Percentiles rank a stretch among this genome's conserved stretches.
These are phyloP conservation scores for Psittacara wagleri DNA, from an alignment of 2,113 vertebrate species.

Conservation along the genomic window DNA sequence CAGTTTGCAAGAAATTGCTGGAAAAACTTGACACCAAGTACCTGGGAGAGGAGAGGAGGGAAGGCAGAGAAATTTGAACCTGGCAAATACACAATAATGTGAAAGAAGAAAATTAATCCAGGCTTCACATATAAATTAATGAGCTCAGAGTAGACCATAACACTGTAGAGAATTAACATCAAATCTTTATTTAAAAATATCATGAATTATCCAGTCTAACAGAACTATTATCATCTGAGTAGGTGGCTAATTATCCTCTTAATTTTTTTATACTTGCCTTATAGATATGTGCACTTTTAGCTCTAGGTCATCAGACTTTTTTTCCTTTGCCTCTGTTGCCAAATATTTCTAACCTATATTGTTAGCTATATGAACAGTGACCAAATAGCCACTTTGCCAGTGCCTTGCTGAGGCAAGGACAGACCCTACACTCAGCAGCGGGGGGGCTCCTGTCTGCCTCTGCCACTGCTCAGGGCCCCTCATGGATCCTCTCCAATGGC, in stretches of 20 bases:
- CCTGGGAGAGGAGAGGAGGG: fast-evolving
- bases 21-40: neutral
- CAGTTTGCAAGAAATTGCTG: neutral
- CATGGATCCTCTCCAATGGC: fast-evolving
- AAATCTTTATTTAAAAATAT: neutral
- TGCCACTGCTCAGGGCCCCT: neutral
- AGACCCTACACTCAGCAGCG: fast-evolving
- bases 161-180: neutral
- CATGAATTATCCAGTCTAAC: neutral
- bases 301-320: neutral
- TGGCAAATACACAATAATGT: neutral
- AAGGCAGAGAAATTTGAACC: neutral
- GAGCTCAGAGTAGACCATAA: neutral
- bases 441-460: fast-evolving
- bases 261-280: neutral
- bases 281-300: neutral
- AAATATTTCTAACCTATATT: neutral
- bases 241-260: neutral
- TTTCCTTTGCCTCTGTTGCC: neutral
- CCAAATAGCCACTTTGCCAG: neutral
- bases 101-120: neutral
- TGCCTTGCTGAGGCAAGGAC: neutral
- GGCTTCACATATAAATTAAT: neutral
- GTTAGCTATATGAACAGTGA: neutral
- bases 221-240: neutral